These are phyloP conservation scores for Sphecodes monilicornis DNA, from an alignment of 2,888 invertebrate species.

Conservation along the genomic window DNA sequence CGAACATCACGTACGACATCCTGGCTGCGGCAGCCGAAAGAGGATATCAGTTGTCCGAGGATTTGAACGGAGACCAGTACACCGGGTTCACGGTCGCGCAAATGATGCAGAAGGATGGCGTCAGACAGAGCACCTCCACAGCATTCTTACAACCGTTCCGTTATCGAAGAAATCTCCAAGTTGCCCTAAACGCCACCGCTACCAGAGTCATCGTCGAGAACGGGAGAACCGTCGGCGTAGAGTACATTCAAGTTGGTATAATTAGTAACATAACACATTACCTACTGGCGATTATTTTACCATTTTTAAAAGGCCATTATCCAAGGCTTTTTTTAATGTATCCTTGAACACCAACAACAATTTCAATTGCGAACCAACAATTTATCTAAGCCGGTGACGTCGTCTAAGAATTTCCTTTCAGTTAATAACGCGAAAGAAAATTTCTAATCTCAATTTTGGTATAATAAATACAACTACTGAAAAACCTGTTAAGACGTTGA, in stretches of 20 bases:
- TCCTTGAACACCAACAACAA: too few relatives aligned
- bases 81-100: conserved; percentile 89
- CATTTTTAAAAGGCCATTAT: too few relatives aligned
- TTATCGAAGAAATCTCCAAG: conserved; percentile 87
- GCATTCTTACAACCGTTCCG: conserved; percentile 87
- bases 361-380: too few relatives aligned
- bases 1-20: conserved; percentile 87
- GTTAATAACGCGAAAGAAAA: too few relatives aligned
- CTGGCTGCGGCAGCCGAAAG: conserved; percentile 87
- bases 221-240: conserved; percentile 86
- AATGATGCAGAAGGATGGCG: conserved; percentile 87
- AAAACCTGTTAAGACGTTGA: too few relatives aligned
- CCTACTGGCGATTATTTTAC: too few relatives aligned
- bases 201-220: conserved; percentile 86
- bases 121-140: conserved; percentile 87
- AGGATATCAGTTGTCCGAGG: conserved; percentile 87
- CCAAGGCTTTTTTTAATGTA: too few relatives aligned
- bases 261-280: too few relatives aligned
- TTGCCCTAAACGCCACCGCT: conserved; percentile 87
- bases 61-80: conserved; percentile 88
- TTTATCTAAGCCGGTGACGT: too few relatives aligned
- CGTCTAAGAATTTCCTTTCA: too few relatives aligned
- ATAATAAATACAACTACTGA: too few relatives aligned
- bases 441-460: too few relatives aligned
- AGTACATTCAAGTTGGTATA: conserved; percentile 85